phyloP scores from a whole-genome alignment of 1,140 invertebrate species.

The Coboldia fuscipes region DNA sequence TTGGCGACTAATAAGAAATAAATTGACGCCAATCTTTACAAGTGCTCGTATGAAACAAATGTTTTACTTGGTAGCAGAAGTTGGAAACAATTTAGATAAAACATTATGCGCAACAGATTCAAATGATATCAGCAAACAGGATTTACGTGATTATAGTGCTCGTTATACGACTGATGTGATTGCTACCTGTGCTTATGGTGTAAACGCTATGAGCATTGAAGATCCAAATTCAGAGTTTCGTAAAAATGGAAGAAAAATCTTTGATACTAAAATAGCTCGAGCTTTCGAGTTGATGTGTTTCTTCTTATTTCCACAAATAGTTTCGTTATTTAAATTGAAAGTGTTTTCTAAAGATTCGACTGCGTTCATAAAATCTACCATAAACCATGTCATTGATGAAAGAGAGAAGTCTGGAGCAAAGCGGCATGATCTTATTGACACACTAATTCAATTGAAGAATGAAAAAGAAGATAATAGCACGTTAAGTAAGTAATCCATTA shows the following conservation, averaged over 20 bases:
- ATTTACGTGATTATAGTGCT: conserved; percentile 18
- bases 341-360: conserved; percentile 10
- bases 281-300: conserved; percentile 21
- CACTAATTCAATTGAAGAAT: conserved; percentile 22
- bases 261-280: conserved; percentile 24
- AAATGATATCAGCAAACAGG: conserved; percentile 3
- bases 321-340: conserved; percentile 1
- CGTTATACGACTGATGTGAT: conserved; percentile 29
- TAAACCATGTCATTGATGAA: conserved; percentile 17
- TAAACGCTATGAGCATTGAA: conserved; percentile 23
- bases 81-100: conserved; percentile 7
- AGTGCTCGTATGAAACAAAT: conserved; percentile 23
- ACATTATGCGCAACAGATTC: conserved; percentile 5
- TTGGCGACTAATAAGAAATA: conserved; percentile 24
- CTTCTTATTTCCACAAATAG: conserved; percentile 14
- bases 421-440: conserved; percentile 24
- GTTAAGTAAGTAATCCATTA: conserved; percentile 1
- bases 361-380: conserved; percentile 13
- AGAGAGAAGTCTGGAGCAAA: conserved; percentile 10
- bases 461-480: background rate
- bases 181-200: conserved; percentile 26
- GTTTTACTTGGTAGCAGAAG: conserved; percentile 21
- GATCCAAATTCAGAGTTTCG: conserved; percentile 18
- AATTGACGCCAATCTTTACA: conserved; percentile 24
- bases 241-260: conserved; percentile 17